Evolutionary conservation across 2,888 invertebrate genomes (phyloP).

Genomic region (Malacosoma neustria): DNA sequence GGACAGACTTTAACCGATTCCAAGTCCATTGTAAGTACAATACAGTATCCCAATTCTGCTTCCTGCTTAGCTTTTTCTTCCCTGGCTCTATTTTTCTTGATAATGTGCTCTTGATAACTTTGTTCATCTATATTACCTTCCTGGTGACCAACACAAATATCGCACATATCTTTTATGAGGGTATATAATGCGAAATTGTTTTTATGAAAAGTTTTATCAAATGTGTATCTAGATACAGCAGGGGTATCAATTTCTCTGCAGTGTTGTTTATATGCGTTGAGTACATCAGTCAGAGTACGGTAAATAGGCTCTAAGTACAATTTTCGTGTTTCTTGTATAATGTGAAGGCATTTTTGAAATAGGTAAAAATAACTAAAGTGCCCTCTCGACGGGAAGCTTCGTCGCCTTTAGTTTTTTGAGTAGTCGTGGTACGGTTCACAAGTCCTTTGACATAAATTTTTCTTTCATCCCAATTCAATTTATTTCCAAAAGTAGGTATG

Average conservation of each 20-base stretch:
- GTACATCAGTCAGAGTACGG: constrained; percentile 12
- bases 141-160: constrained; percentile 10
- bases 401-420: too few species aligned
- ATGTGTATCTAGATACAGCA: constrained; percentile 14
- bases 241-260: constrained; percentile 12
- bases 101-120: too few species aligned
- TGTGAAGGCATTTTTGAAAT: constrained; percentile 19
- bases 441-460: too few species aligned
- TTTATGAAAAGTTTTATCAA: constrained; percentile 16
- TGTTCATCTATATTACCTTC: too few species aligned
- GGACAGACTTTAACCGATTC: constrained; percentile 18
- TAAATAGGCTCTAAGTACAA: constrained; percentile 16
- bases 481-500: too few species aligned
- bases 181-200: constrained; percentile 18
- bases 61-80: constrained; percentile 18
- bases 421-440: too few species aligned
- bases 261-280: constrained; percentile 13
- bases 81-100: too few species aligned
- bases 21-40: constrained; percentile 17
- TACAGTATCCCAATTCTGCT: constrained; percentile 9
- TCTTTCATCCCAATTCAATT: too few species aligned
- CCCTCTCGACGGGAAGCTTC: too few species aligned
- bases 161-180: constrained; percentile 20
- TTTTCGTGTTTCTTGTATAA: constrained; percentile 15
- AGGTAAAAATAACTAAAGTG: constrained; percentile 9